Percentiles rank a stretch among this genome's conserved stretches.
Conservation (phyloP, 2,797 vertebrate genomes). For the Manis javanica region DNA sequence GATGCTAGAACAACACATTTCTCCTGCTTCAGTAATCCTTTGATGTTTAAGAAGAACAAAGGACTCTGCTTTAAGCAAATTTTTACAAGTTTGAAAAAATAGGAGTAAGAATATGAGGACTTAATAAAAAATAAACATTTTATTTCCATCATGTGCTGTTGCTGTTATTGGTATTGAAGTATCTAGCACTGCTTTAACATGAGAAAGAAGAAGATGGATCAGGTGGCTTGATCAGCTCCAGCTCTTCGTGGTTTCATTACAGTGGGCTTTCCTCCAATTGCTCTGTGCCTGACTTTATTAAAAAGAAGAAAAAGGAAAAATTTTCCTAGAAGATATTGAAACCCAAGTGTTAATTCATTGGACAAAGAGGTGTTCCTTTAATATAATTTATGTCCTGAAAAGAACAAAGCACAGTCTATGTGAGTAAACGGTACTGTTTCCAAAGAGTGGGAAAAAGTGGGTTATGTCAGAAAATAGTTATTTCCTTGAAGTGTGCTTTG, state of each 20-base stretch:
- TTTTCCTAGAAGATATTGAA: background rate
- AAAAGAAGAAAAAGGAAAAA: constrained; percentile 31
- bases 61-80: background rate
- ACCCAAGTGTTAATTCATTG: background rate
- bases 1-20: background rate
- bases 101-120: background rate
- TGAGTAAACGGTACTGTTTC: background rate
- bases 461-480: background rate
- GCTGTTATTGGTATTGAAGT: background rate
- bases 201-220: constrained; percentile 13
- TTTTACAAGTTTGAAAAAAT: background rate
- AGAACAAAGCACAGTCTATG: background rate
- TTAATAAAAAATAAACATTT: background rate
- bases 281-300: background rate
- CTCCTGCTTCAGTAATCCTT: background rate
- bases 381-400: background rate
- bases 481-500: constrained; percentile 7
- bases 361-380: background rate
- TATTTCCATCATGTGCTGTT: background rate
- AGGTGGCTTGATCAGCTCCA: background rate
- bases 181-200: background rate
- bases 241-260: background rate
- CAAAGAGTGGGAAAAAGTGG: background rate
- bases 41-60: background rate
- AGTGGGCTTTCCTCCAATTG: background rate